Base-by-base conservation (phyloP, 1,140 invertebrate genomes). In the Leucophenga varia region DNA sequence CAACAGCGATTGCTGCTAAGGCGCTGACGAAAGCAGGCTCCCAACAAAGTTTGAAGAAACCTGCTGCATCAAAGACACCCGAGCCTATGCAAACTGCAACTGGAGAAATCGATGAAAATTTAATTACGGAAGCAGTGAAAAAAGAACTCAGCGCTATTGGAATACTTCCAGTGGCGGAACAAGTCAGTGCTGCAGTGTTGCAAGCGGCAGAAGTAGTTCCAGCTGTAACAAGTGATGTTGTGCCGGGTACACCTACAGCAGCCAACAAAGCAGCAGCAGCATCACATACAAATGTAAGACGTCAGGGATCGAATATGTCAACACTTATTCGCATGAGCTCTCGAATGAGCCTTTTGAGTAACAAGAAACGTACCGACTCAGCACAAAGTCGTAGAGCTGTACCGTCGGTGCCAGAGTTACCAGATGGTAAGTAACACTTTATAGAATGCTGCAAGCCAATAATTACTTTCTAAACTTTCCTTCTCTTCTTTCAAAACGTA, bases 291-390 rank as follows among this genome's bases (percentile, higher is more conserved):
- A 49, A 50, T 9, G 38, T 50, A 2, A 58, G 54, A 30, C 48
- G 43, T 7, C 36, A 50, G 4, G 57, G 52, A 2, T 53, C 37
- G 3, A 67, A 67, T 12, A 63, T 59, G 49, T 54, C 56, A 36
- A 67, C 49, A 1, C 17, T 67, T 25, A 54, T 67, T 8, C 51
- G 63, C n/a, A 68, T 68, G 64, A 51, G 63, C 34, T 67, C 63
- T 2, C 35, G 64, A 2, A 48, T 67, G 21, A 67, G 63, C 17
- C 30, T 67, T 25, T 41, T 67, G 1, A 67, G 63, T 49, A 59
- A 63, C 20, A 67, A 67, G 18, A 59, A 51, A 17, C 54, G 63
- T 2, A 21, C 30, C 3, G 64, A 68, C 20, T 68, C 64, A 2
- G 60, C 60, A 3, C 64, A 60, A 35, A 51, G 30, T 34, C 57